A percentile compares a stretch with the other conserved stretches of the same genome.
phyloP scores from a whole-genome alignment of 30 jellyfish, hydroid and myxozoan species.

The Pseudorhiza aurosa region DNA sequence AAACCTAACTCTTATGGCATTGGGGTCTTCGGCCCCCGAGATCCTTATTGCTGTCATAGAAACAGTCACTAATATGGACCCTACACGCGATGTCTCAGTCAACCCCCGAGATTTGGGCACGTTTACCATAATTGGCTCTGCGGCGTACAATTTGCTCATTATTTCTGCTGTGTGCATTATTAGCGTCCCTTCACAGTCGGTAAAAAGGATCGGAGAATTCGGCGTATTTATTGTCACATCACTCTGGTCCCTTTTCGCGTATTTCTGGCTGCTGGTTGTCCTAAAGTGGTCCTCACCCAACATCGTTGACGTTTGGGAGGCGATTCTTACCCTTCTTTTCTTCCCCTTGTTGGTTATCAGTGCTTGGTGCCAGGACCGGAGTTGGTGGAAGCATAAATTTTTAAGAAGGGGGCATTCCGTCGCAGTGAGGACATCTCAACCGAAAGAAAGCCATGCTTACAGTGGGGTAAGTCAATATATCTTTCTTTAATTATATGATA shows the following conservation, averaged over 20 bases:
- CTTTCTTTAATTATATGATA: too few species aligned
- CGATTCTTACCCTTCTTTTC: constrained; percentile 69
- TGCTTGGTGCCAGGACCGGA: constrained; percentile 91
- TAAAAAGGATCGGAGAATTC: constrained; percentile 75
- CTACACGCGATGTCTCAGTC: neutral
- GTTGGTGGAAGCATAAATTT: constrained; percentile 84
- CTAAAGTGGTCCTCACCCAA: constrained; percentile 91
- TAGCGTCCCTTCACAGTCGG: constrained; percentile 67
- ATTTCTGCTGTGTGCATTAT: constrained; percentile 87
- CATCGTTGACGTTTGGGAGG: constrained; percentile 89
- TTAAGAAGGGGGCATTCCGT: constrained; percentile 30
- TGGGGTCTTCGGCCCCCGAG: constrained; percentile 97
- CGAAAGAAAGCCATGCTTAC: constrained; percentile 44
- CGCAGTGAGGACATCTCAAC: constrained; percentile 26
- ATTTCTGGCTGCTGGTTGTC: constrained; percentile 87
- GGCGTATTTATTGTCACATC: constrained; percentile 90
- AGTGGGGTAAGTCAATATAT: constrained; percentile 37
- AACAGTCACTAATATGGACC: constrained; percentile 63
- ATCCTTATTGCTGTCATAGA: constrained; percentile 90
- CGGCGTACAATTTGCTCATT: constrained; percentile 80
- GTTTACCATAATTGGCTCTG: constrained; percentile 88
- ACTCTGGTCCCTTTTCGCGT: constrained; percentile 84
- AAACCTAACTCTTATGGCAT: constrained; percentile 91
- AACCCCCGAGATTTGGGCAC: constrained; percentile 68
- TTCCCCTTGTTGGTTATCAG: constrained; percentile 82